These are phyloP conservation scores for Cynopterus brachyotis DNA, from an alignment of 2,113 vertebrate genomes.

Conservation along the genomic window DNA sequence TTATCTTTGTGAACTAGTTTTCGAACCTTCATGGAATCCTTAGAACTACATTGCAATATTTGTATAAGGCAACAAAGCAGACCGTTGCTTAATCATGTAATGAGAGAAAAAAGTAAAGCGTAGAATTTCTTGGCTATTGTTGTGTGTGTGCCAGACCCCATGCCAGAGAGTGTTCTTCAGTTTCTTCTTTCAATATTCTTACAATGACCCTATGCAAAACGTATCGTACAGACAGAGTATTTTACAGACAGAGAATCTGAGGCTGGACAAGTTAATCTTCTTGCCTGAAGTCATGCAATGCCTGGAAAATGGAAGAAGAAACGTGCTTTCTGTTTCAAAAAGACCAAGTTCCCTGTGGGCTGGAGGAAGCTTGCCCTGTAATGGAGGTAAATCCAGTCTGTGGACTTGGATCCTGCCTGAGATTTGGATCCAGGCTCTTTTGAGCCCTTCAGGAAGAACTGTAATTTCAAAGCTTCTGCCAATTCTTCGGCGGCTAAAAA, in stretches of 20 bases:
- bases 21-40: not conserved
- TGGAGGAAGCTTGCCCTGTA: not conserved
- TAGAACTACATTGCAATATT: not conserved
- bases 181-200: not conserved
- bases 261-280: not conserved
- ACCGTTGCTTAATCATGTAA: not conserved
- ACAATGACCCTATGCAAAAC: not conserved
- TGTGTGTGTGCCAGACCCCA: not conserved
- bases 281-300: not conserved
- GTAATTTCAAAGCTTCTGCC: conserved; percentile 50
- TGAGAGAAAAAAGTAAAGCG: not conserved
- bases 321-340: not conserved
- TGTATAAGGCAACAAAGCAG: not conserved
- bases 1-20: not conserved
- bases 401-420: not conserved
- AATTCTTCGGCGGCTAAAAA: conserved; percentile 61
- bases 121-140: not conserved
- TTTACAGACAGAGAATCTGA: not conserved
- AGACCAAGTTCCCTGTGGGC: not conserved
- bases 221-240: not conserved
- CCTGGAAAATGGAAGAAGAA: not conserved
- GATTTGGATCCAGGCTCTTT: not conserved
- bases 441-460: conserved; percentile 24
- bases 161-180: not conserved
- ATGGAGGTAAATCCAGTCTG: not conserved